Evolutionary conservation across 2,113 vertebrate species (phyloP).

Genomic region (Pelecanoides urinatrix): DNA sequence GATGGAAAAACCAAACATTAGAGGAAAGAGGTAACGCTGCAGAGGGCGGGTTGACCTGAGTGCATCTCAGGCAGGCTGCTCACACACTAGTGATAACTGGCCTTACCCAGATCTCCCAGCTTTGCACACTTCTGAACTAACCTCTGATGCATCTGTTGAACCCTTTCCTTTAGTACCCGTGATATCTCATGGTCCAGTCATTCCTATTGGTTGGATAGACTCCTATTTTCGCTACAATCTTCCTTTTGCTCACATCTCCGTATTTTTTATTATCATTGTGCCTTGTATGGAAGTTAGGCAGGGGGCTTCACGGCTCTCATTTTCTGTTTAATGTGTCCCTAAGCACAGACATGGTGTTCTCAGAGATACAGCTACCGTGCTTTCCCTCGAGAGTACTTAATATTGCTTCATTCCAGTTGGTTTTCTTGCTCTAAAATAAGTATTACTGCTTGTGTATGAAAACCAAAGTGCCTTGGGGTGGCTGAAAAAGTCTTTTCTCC

Average conservation of each 20-base stretch:
- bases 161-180: not conserved
- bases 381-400: not conserved
- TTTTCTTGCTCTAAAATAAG: not conserved
- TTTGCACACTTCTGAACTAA: not conserved
- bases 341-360: not conserved
- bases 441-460: not conserved
- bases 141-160: not conserved
- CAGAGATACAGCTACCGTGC: not conserved
- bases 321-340: not conserved
- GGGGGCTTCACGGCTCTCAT: not conserved
- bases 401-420: not conserved
- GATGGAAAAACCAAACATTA: not conserved
- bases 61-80: not conserved
- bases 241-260: not conserved
- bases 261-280: not conserved
- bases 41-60: fast-evolving
- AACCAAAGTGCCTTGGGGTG: not conserved
- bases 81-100: not conserved
- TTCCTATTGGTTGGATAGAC: not conserved
- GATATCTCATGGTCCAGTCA: not conserved
- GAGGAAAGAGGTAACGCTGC: not conserved
- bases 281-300: not conserved
- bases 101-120: not conserved
- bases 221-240: not conserved
- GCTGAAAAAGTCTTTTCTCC: not conserved